Evolutionary conservation across 2,888 invertebrate genomes (phyloP), one percentile per base, ranked within the genome.

Genomic region (Galerucella nymphaeae): DNA sequence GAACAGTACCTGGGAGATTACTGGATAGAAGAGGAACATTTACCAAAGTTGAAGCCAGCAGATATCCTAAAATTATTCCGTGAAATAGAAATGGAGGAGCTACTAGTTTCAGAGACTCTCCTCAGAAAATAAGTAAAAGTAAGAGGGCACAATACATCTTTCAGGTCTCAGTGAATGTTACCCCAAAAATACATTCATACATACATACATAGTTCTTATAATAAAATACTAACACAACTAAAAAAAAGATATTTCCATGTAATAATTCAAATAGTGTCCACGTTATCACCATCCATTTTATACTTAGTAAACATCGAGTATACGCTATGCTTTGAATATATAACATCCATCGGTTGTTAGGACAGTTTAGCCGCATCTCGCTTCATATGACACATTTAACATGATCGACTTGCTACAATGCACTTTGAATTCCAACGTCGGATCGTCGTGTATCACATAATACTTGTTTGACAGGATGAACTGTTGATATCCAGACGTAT

Each of bases 301-400:
- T 76, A 75, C 66, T 73, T 70, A 68, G 76, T 72, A 77, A 75
- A 76, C 73, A 76, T 74, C 71, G 76, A 64, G 72, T 71, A 59
- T 62, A 53, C 69, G 38, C 61, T 76, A 75, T 77, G 76, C 67
- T 69, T 65, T 65, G 76, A 75, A 77, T 77, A 73, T 73, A 73
- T 72, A 77, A 74, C 64, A 68, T 70, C 71, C 69, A 66, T 64
- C 53, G 18, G 65, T 48, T 66, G 73, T 69, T 76, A 66, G 66
- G 57, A 30, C 48, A 72, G 71, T 69, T 71, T 58, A 30, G 23
- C 16, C 30, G 23, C 30, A 58, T 30, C 30, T 30, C 20, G 57
- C 30, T 58, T 66, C 74, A 73, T 73, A 74, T 69, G 72, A 70
- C 70, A 61, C 72, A 67, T 67, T 67, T 72, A 71, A 70, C 74